Evolutionary conservation across 2,888 invertebrate species (phyloP).

Genomic region (Apoderus coryli): DNA sequence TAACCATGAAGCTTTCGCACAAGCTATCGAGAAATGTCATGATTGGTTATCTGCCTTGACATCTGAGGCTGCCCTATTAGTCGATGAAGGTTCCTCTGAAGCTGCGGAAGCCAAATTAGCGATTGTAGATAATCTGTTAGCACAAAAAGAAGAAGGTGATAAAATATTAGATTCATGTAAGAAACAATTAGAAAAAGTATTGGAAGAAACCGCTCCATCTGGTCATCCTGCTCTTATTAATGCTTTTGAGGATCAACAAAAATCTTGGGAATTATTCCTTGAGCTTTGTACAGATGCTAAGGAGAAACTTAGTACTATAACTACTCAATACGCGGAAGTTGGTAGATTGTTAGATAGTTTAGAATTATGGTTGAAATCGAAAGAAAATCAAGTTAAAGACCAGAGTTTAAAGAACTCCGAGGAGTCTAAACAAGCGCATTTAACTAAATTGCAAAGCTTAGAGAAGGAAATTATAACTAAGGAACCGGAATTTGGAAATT

Average conservation of each 20-base stretch:
- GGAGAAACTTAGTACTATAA: constrained; percentile 57
- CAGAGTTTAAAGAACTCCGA: constrained; percentile 77
- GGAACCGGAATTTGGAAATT: constrained; percentile 49
- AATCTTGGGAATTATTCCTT: constrained; percentile 62
- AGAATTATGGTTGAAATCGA: constrained; percentile 72
- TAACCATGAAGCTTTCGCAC: constrained; percentile 71
- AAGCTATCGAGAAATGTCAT: constrained; percentile 66
- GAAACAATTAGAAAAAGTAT: constrained; percentile 52
- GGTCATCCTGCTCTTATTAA: constrained; percentile 62
- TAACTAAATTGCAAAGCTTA: constrained; percentile 59
- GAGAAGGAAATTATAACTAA: constrained; percentile 56
- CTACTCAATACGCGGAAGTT: constrained; percentile 69
- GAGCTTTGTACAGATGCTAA: constrained; percentile 54
- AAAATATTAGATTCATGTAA: constrained; percentile 54
- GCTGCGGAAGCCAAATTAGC: constrained; percentile 60
- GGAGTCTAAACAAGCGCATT: constrained; percentile 64
- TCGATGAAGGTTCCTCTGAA: constrained; percentile 66
- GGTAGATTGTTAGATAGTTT: constrained; percentile 63
- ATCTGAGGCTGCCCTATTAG: constrained; percentile 61
- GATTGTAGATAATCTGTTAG: constrained; percentile 59
- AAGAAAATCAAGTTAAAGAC: constrained; percentile 75
- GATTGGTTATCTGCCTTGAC: constrained; percentile 71
- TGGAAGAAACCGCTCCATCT: constrained; percentile 59
- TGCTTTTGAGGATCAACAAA: constrained; percentile 58
- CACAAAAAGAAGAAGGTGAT: constrained; percentile 60